A percentile compares a stretch with the other conserved stretches of the same genome.
These are phyloP conservation scores for Hoplias malabaricus DNA, from an alignment of 2,113 vertebrate species.

Conservation along the genomic window DNA sequence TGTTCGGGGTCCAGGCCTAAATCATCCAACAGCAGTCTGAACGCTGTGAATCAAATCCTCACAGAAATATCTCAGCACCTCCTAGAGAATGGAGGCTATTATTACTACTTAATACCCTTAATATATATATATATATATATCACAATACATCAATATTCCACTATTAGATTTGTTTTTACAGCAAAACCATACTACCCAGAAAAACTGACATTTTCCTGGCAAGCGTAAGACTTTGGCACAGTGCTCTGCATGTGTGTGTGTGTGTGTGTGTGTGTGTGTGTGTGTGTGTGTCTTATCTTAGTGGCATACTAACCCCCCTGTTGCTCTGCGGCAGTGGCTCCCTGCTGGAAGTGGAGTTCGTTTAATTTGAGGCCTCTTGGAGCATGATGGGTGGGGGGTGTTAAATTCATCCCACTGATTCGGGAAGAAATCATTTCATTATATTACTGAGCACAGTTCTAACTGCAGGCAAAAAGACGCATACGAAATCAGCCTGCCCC, in stretches of 20 bases:
- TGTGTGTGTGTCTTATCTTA: neutral
- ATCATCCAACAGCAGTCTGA: too few relatives aligned
- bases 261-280: neutral
- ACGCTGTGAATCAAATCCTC: too few relatives aligned
- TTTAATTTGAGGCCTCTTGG: slow-evolving; percentile 56
- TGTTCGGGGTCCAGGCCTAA: too few relatives aligned
- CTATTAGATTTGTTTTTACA: too few relatives aligned
- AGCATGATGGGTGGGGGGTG: slow-evolving; percentile 47
- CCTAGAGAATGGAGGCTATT: too few relatives aligned
- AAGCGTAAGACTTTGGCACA: too few relatives aligned
- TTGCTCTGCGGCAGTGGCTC: slow-evolving; percentile 15
- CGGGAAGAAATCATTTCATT: slow-evolving; percentile 60
- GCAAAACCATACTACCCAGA: neutral
- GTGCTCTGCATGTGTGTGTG: neutral
- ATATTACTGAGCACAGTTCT: slow-evolving; percentile 59
- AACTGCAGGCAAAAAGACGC: slow-evolving; percentile 48
- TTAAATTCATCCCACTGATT: slow-evolving; percentile 63
- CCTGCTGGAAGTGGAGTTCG: slow-evolving; percentile 44
- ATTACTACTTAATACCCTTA: too few relatives aligned
- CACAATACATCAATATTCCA: too few relatives aligned
- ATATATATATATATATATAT: too few relatives aligned
- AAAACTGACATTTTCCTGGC: too few relatives aligned
- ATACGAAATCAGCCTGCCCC: slow-evolving; percentile 16
- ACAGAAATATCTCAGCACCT: too few relatives aligned
- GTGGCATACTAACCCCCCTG: slow-evolving; percentile 7